A percentile compares a stretch with the other conserved stretches of the same genome.
phyloP scores from a whole-genome alignment of 2,888 invertebrate species.

The Caenorhabditis panamensis region DNA sequence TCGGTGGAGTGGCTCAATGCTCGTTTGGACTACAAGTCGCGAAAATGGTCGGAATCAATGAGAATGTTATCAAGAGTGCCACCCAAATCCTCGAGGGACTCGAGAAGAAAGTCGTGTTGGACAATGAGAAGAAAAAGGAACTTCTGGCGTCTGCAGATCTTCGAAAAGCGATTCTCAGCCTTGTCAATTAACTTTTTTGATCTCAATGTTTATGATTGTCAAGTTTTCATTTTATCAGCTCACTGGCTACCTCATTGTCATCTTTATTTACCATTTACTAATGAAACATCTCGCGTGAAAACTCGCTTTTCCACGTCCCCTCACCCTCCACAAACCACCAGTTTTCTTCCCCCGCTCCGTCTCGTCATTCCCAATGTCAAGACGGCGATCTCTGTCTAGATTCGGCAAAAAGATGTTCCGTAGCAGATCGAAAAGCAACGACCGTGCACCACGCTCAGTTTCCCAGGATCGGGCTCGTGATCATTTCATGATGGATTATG shows the following conservation, averaged over 20 bases:
- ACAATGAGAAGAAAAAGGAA: conserved; percentile 33
- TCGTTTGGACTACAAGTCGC: conserved; percentile 79
- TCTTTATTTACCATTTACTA: not conserved
- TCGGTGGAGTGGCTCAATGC: conserved; percentile 73
- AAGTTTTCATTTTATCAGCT: not conserved
- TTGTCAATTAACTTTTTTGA: conserved; percentile 26
- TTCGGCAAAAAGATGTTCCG: conserved; percentile 55
- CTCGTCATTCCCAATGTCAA: conserved; percentile 34
- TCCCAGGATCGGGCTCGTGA: conserved; percentile 49
- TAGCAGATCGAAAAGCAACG: conserved; percentile 47
- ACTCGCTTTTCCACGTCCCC: not conserved
- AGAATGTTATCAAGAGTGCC: conserved; percentile 58
- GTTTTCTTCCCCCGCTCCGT: not conserved
- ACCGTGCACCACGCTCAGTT: conserved; percentile 3
- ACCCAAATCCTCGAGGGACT: conserved; percentile 35
- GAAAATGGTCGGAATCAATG: conserved; percentile 72
- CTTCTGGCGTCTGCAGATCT: conserved; percentile 35
- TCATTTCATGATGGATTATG: conserved; percentile 51
- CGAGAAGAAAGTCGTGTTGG: conserved; percentile 33
- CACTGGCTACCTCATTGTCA: conserved; percentile 3
- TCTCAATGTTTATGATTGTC: not conserved
- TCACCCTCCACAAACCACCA: not conserved
- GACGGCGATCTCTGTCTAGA: conserved; percentile 43
- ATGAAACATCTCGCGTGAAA: not conserved
- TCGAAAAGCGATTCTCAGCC: conserved; percentile 44